Evolutionary conservation across 2,113 vertebrate genomes (phyloP).

Genomic region (Cariama cristata): DNA sequence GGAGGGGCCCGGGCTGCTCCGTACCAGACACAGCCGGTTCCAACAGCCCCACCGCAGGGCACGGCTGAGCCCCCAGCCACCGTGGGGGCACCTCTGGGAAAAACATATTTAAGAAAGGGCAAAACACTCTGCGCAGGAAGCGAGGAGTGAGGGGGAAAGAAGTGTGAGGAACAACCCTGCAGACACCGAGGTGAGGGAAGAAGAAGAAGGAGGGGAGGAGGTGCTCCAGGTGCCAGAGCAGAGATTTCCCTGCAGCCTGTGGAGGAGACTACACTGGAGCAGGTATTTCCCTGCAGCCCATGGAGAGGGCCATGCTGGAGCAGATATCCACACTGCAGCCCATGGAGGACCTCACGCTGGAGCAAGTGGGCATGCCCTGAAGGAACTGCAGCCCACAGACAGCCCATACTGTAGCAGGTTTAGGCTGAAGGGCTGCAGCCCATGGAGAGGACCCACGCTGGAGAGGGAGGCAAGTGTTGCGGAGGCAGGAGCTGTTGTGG

Average conservation of each 20-base stretch:
- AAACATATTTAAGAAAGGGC: rapidly evolving
- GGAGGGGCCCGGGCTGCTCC: background rate
- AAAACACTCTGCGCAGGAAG: background rate
- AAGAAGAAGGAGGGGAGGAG: background rate
- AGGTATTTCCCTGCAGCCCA: background rate
- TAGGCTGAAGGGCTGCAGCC: background rate
- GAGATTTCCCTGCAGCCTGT: no score
- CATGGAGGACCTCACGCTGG: background rate
- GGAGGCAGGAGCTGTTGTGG: background rate
- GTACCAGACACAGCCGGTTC: background rate
- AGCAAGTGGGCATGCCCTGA: background rate
- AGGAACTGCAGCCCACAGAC: background rate
- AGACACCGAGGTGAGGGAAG: background rate
- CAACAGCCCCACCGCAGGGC: rapidly evolving
- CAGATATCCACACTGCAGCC: background rate
- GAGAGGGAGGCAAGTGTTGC: background rate
- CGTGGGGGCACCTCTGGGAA: rapidly evolving
- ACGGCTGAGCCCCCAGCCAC: rapidly evolving
- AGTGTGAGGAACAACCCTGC: background rate
- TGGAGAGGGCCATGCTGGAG: background rate
- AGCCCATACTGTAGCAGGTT: background rate
- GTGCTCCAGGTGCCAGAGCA: background rate
- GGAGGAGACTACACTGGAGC: no score
- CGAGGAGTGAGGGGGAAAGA: background rate
- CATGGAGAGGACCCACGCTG: rapidly evolving